Evolutionary conservation across 2,113 vertebrate species (phyloP), one percentile per base, ranked within the genome.

Genomic region (Malurus cyaneus): DNA sequence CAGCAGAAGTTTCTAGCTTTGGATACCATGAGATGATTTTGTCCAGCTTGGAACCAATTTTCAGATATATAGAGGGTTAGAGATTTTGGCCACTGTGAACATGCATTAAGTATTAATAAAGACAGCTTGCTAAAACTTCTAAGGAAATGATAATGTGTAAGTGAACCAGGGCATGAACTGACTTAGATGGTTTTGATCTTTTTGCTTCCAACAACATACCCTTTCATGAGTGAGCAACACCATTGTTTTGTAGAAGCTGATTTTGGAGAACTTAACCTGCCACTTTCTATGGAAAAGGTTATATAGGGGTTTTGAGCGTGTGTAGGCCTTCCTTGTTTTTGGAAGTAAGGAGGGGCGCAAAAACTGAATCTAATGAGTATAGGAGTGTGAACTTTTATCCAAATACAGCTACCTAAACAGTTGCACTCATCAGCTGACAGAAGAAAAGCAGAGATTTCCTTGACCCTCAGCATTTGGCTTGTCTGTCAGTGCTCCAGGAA

Each of bases 221-320:
- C 5, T 34, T 78, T 39, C 28, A 18, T 14, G 17, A 86, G 2
- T 25, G 47, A 91, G 34, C 28, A 39, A 28, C 28, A 56, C n/a
- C 13, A 4, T 39, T 65, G 15, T 50, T 92, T 31, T 65, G 18
- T 4, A 80, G n/a, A 69, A 50, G 41, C n/a, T 77, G 17, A 53
- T 72, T 73, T 61, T 57, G 64, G 46, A 69, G 8, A 60, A 57
- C 53, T 72, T 49, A 50, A 49, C 56, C 42, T 69, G 16, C 24
- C 11, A 8, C 3, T 3, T 60, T 77, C 14, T 39, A 61, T 65
- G 25, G 12, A 42, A 54, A 81, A 77, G 5, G 4, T 15, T 73
- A 8, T 49, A 10, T 31, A 24, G 6, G 12, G 4, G 5, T 20
- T 71, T n/a, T 61, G 19, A 9, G 4, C 39, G 11, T 0, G 2